phyloP scores from a whole-genome alignment of 2,888 invertebrate genomes.

The Mythimna ferrago region DNA sequence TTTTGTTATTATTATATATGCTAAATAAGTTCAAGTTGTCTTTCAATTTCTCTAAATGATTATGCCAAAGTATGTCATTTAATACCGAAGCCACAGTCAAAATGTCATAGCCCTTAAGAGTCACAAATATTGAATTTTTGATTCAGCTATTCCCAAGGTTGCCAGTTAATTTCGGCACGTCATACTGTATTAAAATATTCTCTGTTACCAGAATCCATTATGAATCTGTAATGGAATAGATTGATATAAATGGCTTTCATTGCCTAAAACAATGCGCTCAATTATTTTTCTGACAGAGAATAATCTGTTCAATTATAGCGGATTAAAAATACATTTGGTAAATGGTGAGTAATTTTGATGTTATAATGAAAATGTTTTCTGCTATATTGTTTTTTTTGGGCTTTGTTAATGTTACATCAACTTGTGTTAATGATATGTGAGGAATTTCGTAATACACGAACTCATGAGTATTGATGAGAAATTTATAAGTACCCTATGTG shows the following conservation, averaged over 20 bases:
- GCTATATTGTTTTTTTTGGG: conserved; percentile 1
- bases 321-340: conserved; percentile 56
- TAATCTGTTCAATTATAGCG: conserved; percentile 49
- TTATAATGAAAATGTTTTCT: conserved; percentile 31
- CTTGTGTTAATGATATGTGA: background rate
- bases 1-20: too few species aligned
- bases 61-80: background rate
- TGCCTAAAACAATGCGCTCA: conserved; percentile 53
- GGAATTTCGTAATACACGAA: background rate
- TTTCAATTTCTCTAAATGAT: background rate
- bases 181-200: conserved; percentile 9
- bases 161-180: conserved; percentile 1
- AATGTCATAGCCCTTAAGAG: background rate
- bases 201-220: conserved; percentile 34
- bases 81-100: background rate
- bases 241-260: conserved; percentile 49
- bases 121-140: background rate
- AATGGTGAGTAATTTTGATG: conserved; percentile 41
- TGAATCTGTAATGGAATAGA: conserved; percentile 33
- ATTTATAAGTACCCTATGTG: too few species aligned
- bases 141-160: background rate
- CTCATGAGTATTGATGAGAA: too few species aligned
- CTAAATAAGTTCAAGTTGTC: background rate
- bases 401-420: conserved; percentile 10
- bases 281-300: conserved; percentile 53